phyloP scores from a whole-genome alignment of 1,140 invertebrate species.

The Trichonephila clavata region DNA sequence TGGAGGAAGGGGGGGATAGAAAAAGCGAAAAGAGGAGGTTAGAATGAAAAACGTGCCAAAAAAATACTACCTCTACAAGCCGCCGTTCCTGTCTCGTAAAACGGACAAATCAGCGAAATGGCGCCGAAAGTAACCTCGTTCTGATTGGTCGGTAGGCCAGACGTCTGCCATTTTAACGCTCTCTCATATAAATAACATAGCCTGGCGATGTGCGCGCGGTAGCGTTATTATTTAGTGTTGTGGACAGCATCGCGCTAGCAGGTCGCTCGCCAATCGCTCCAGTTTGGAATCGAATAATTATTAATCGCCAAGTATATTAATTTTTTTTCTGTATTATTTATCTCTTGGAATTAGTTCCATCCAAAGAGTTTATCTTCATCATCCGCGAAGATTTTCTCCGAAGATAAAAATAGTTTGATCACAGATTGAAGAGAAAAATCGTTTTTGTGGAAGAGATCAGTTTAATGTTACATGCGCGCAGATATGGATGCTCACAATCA shows the following conservation, averaged over 20 bases:
- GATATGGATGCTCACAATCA: constrained; percentile 55
- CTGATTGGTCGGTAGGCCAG: constrained; percentile 55
- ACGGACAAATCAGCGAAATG: constrained; percentile 70
- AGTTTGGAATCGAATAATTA: background rate
- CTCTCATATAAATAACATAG: constrained; percentile 69
- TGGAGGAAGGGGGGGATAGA: background rate
- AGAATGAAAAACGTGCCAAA: constrained; percentile 74
- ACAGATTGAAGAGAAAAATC: background rate
- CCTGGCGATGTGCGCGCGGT: constrained; percentile 42
- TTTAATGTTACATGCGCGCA: constrained; percentile 34
- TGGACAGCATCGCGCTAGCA: background rate
- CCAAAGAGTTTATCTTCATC: background rate
- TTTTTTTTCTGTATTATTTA: background rate
- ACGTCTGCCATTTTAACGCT: constrained; percentile 71
- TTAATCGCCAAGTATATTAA: background rate
- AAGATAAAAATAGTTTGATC: background rate
- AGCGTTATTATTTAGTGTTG: constrained; percentile 46
- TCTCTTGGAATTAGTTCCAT: background rate
- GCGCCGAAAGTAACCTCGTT: constrained; percentile 54
- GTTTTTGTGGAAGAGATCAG: background rate
- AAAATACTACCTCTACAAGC: constrained; percentile 75
- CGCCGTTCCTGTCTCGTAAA: constrained; percentile 73
- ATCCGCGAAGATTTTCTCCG: background rate
- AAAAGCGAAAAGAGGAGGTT: constrained; percentile 29
- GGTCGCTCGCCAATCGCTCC: constrained; percentile 13